These are phyloP conservation scores for Syngnathus rostellatus DNA, from an alignment of 2,797 vertebrate genomes.

Conservation along the genomic window DNA sequence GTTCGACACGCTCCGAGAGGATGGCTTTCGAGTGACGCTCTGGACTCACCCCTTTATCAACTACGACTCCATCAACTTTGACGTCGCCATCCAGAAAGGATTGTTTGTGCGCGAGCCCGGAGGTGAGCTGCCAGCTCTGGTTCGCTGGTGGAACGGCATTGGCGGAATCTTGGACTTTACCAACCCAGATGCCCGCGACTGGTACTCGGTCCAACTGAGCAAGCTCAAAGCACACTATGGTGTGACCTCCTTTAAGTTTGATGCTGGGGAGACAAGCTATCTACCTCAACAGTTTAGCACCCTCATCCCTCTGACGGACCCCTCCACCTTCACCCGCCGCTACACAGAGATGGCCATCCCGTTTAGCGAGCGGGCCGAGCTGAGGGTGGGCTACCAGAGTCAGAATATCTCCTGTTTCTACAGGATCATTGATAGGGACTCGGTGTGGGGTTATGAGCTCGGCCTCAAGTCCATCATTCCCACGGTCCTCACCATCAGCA, in stretches of 20 bases:
- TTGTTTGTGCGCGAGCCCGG: conserved; percentile 79
- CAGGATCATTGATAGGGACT: conserved; percentile 88
- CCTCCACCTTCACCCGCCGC: conserved; percentile 80
- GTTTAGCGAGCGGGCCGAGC: conserved; percentile 77
- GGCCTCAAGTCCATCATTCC: conserved; percentile 92
- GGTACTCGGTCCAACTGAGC: conserved; percentile 78
- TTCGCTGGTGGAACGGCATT: conserved; percentile 91
- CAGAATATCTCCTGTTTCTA: conserved; percentile 97
- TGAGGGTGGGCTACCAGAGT: conserved; percentile 81
- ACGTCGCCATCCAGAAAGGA: conserved; percentile 71
- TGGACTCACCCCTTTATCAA: conserved; percentile 91
- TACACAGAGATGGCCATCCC: conserved; percentile 84
- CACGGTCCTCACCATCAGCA: conserved; percentile 75
- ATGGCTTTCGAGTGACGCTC: conserved; percentile 78
- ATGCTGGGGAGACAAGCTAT: conserved; percentile 88
- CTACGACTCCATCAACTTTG: conserved; percentile 81
- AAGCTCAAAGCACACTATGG: conserved; percentile 72
- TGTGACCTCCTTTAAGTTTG: conserved; percentile 88
- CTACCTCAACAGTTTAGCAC: conserved; percentile 85
- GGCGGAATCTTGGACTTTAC: conserved; percentile 91
- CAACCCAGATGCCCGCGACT: conserved; percentile 78
- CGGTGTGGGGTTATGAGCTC: conserved; percentile 87
- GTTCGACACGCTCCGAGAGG: conserved; percentile 75
- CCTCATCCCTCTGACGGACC: conserved; percentile 70
- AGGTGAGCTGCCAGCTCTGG: conserved; percentile 78